phyloP scores from a whole-genome alignment of 2,113 vertebrate genomes.

The Pachyramphus minor region DNA sequence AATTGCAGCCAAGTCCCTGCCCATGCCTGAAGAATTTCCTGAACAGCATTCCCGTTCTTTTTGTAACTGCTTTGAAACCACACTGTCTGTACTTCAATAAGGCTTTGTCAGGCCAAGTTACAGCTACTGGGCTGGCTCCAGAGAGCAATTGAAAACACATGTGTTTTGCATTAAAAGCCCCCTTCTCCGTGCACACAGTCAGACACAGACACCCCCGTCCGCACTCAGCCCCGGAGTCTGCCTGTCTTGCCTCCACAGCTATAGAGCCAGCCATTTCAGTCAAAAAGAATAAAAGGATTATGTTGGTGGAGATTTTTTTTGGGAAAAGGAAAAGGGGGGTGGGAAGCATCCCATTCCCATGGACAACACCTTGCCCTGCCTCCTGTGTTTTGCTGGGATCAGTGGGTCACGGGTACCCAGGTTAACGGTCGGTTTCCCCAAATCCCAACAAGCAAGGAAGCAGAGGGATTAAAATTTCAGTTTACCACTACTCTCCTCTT shows the following conservation, averaged over 20 bases:
- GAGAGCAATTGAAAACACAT: slow-evolving; percentile 84
- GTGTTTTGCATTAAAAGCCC: slow-evolving; percentile 75
- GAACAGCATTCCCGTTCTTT: slow-evolving; percentile 78
- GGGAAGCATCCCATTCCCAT: neutral
- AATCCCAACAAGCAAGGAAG: neutral
- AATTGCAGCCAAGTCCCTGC: slow-evolving; percentile 85
- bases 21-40: slow-evolving; percentile 88
- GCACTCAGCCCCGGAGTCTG: neutral
- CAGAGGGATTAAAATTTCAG: neutral
- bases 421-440: neutral
- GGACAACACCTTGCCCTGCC: neutral
- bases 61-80: slow-evolving; percentile 76
- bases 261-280: neutral
- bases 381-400: neutral
- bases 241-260: neutral
- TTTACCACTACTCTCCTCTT: slow-evolving; percentile 16
- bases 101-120: slow-evolving; percentile 74
- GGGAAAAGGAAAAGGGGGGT: neutral
- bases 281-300: neutral
- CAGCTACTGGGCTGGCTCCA: slow-evolving; percentile 81
- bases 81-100: slow-evolving; percentile 74
- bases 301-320: neutral
- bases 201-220: neutral
- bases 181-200: neutral
- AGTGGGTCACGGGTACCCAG: neutral